Evolutionary conservation across 2,113 vertebrate genomes (phyloP).

Genomic region (Salvelinus fontinalis): DNA sequence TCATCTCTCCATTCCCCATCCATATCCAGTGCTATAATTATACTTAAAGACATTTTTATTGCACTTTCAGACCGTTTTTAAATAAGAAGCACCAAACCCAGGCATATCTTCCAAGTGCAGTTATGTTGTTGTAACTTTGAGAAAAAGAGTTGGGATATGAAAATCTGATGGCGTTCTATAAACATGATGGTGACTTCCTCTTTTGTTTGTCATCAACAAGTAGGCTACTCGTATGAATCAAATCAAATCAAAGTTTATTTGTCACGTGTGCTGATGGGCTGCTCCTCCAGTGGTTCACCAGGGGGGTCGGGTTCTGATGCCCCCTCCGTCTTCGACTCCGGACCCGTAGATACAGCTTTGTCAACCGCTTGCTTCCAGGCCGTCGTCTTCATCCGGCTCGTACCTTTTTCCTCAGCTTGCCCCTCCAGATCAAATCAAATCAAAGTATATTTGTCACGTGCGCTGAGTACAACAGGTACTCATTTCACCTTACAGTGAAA

Average conservation of each 20-base stretch:
- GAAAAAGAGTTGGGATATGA: slow-evolving; percentile 44
- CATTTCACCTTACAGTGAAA: no score
- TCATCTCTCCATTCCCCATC: slow-evolving; percentile 43
- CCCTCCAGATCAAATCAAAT: neutral
- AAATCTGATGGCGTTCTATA: slow-evolving; percentile 36
- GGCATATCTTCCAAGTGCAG: slow-evolving; percentile 40
- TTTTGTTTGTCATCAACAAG: slow-evolving; percentile 23
- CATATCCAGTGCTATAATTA: slow-evolving; percentile 62
- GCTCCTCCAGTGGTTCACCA: no score
- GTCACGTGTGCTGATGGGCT: no score
- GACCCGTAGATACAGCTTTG: no score
- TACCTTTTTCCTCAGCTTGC: no score
- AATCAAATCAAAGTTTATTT: no score
- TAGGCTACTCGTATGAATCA: slow-evolving; percentile 24
- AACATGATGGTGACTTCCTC: slow-evolving; percentile 16
- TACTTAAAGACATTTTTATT: slow-evolving; percentile 51
- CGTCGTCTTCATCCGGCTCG: no score
- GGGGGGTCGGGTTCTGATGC: no score
- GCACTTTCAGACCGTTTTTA: slow-evolving; percentile 58
- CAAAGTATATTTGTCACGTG: no score
- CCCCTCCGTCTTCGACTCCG: no score
- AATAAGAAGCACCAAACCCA: slow-evolving; percentile 58
- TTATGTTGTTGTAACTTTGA: slow-evolving; percentile 45
- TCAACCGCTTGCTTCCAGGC: no score
- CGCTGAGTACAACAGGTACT: no score